Evolutionary conservation across 2,888 invertebrate genomes (phyloP).

Genomic region (Drosophila aldrichi): DNA sequence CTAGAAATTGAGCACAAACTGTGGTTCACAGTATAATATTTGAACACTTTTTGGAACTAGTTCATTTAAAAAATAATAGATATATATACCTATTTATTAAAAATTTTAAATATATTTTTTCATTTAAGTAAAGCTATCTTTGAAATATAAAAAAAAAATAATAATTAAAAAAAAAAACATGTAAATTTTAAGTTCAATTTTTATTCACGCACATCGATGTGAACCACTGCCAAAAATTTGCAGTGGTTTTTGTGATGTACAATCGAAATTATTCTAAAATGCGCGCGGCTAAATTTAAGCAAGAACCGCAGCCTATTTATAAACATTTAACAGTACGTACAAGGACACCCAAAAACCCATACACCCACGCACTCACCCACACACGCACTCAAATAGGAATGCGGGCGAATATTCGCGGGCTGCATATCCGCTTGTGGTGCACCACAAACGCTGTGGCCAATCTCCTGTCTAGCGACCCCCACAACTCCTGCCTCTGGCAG

Average conservation of each 20-base stretch:
- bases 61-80: too few relatives aligned
- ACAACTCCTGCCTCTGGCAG: neutral
- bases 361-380: constrained; percentile 10
- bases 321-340: constrained; percentile 66
- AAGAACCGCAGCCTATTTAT: constrained; percentile 70
- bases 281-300: constrained; percentile 61
- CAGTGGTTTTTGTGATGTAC: constrained; percentile 54
- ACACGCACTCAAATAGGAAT: constrained; percentile 4
- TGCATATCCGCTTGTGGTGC: constrained; percentile 65
- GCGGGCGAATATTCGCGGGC: constrained; percentile 23
- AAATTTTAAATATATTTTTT: too few relatives aligned
- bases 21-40: neutral
- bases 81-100: too few relatives aligned
- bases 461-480: neutral
- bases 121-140: too few relatives aligned
- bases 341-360: constrained; percentile 22
- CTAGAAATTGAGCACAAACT: constrained; percentile 9
- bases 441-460: constrained; percentile 71
- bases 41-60: neutral
- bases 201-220: constrained; percentile 7
- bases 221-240: constrained; percentile 41
- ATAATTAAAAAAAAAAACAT: too few relatives aligned
- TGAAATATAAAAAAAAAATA: too few relatives aligned
- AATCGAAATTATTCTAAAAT: constrained; percentile 35
- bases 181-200: neutral